Evolutionary conservation across 1,140 invertebrate species (phyloP), one percentile per base, ranked within the genome.

Genomic region (Zaprionus nigranus): DNA sequence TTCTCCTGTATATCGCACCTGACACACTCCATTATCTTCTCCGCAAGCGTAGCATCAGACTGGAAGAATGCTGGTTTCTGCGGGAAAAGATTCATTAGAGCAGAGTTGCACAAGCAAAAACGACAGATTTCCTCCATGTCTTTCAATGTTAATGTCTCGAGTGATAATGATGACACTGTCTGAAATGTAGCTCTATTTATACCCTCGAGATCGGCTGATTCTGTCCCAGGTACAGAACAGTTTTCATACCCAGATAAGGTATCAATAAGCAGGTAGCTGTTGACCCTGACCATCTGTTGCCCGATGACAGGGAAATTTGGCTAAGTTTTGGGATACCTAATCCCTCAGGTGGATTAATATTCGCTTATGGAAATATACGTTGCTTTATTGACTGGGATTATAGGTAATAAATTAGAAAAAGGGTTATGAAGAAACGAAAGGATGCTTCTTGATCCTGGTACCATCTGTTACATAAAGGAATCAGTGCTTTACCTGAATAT

Each of bases 21-120:
- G 3, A 56, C 53, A 56, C 53, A 56, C 26, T 24, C 53, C 26
- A 28, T 56, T 56, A 56, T 56, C 26, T 28, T 56, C 53, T 28
- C 22, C 2, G 26, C 53, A 1, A 56, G 53, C 11, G 24, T 56
- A 7, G 24, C 9, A 7, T 28, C 53, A 1, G 22, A 28, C 13
- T 9, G 12, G 2, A n/a, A 46, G 2, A 5, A 12, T 12, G n/a
- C n/a, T 36, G 30, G 2, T 17, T n/a, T 36, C 17, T 22, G 38
- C 0, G 56, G 26, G 15, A 58, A 58, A 1, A 58, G 36, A 30
- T 38, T 13, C 53, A 56, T 28, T 15, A 56, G 15, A 7, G 26
- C 53, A n/a, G 53, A 26, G 53, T 7, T 56, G 26, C 53, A 15
- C 53, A 56, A 15, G 53, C 53, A 56, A 56, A 56, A n/a, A 0